Percentiles rank a stretch among this genome's conserved stretches.
Evolutionary conservation across 2,888 invertebrate species (phyloP).

Genomic region (Stenchaetothrips biformis): DNA sequence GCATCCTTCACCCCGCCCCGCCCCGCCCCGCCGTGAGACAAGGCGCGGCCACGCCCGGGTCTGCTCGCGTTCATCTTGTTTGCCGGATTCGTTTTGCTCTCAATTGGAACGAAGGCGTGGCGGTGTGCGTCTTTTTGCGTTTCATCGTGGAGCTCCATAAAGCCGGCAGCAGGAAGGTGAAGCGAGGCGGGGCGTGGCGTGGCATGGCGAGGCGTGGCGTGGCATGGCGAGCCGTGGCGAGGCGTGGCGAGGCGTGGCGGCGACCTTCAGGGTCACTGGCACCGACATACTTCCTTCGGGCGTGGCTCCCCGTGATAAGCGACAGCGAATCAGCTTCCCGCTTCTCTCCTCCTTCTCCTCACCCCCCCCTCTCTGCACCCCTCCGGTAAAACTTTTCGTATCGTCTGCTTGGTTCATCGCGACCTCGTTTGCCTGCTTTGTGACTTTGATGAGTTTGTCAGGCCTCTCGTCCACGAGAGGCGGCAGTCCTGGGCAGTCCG

Average conservation of each 20-base stretch:
- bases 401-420: no score
- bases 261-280: conserved; percentile 28
- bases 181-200: conserved; percentile 70
- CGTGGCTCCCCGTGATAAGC: not conserved
- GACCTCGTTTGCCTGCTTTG: no score
- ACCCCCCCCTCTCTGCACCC: not conserved
- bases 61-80: no score
- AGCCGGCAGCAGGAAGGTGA: conserved; percentile 76
- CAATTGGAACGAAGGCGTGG: no score
- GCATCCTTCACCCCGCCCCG: not conserved
- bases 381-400: not conserved
- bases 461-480: no score
- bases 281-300: not conserved
- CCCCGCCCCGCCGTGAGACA: not conserved
- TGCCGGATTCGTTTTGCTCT: no score
- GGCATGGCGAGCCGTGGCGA: conserved; percentile 44
- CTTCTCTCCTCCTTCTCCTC: not conserved
- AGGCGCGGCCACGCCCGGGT: no score
- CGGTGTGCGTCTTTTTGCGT: no score
- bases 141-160: no score
- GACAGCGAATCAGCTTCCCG: not conserved
- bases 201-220: conserved; percentile 46
- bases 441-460: no score
- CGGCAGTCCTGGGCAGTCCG: no score
- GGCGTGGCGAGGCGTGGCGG: conserved; percentile 36